Conservation (phyloP, 1,140 invertebrate genomes). For the Caenorhabditis tropicalis region DNA sequence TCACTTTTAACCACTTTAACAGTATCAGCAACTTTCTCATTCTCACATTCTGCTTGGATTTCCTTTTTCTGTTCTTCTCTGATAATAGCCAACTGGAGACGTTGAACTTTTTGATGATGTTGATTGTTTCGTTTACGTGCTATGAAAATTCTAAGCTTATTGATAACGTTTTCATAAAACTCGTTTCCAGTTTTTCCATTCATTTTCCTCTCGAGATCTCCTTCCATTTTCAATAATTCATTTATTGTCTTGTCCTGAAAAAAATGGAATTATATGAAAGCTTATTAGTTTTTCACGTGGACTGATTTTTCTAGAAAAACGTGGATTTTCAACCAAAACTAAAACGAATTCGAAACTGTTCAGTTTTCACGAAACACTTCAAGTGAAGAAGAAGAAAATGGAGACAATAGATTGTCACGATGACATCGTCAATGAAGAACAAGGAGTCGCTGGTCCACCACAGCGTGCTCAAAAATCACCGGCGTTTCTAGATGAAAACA, state of each 20-base stretch:
- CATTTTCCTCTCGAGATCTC: conserved; percentile 82
- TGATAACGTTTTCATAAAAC: neutral
- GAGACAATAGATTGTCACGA: neutral
- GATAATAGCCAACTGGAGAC: conserved; percentile 85
- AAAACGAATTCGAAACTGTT: neutral
- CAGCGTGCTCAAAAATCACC: neutral
- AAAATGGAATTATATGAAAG: neutral
- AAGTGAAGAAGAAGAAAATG: neutral
- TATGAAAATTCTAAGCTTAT: conserved; percentile 91
- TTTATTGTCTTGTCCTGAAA: conserved; percentile 82
- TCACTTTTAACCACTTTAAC: neutral
- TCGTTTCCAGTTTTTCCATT: neutral
- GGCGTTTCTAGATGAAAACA: neutral
- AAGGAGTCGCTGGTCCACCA: neutral
- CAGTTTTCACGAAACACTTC: neutral
- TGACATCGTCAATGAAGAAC: neutral
- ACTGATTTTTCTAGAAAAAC: neutral
- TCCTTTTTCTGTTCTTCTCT: conserved; percentile 79
- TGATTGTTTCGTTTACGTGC: conserved; percentile 88
- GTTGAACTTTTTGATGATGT: conserved; percentile 88
- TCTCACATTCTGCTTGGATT: conserved; percentile 55
- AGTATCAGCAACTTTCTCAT: neutral
- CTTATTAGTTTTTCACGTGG: neutral
- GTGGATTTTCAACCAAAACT: neutral
- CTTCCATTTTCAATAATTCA: conserved; percentile 76